Base-by-base conservation (phyloP, 1,140 invertebrate genomes). In the Drosophila melanogaster region DNA sequence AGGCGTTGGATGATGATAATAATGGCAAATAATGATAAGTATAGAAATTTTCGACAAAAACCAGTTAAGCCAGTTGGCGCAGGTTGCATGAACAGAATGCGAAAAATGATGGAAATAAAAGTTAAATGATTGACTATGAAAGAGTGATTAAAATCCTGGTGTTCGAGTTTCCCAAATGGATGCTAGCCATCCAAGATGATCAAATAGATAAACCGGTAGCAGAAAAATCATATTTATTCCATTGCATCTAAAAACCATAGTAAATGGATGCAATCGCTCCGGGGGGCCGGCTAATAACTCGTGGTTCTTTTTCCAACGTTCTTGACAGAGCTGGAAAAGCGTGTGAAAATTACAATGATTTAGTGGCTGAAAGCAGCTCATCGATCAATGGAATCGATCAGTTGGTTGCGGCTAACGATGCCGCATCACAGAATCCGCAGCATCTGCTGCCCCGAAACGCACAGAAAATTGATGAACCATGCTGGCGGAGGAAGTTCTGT, bases 291-390 rank as follows among this genome's bases (percentile, higher is more conserved):
- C 17, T 69, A 38, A 47, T 38, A 67, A 55, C 12, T 41, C 15
- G 17, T 38, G 30, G 37, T 37, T 38, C 51, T 35, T 33, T 54
- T 66, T 43, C 19, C 43, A 30, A 43, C 66, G 35, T 61, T 49
- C 58, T 74, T 33, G 59, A 1, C 37, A 22, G 54, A 38, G 24
- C 35, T 12, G n/a, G 55, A 22, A 70, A 74, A 76, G 71, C 72
- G 72, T 76, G 72, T 76, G 72, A 76, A 76, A 76, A 76, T 76
- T 56, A 76, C 72, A 76, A 58, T 75, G 71, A 75, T 75, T 75
- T 75, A 75, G 60, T 75, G 54, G 41, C 72, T 75, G 71, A 57
- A 53, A 41, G 71, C 72, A 53, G 67, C 71, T 57, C 71, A 75
- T 75, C 60, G 60, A 75, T 76, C 72, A 75, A 58, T 75, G 40